Percentiles rank a stretch among this genome's conserved stretches.
These are phyloP conservation scores for Anadara kagoshimensis DNA, from an alignment of 1,140 invertebrate species.

Conservation along the genomic window DNA sequence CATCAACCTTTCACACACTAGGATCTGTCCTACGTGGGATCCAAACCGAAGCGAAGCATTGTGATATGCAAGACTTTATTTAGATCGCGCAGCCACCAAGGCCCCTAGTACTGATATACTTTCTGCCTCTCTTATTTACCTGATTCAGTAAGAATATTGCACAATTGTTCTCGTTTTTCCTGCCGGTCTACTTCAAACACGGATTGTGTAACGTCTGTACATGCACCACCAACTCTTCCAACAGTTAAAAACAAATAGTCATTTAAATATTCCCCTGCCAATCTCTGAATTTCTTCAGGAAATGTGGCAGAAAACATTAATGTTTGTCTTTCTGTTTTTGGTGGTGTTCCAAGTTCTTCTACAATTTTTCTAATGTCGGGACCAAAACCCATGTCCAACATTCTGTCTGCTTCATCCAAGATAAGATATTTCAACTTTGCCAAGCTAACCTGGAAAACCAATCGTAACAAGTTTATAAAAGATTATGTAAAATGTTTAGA, in stretches of 20 bases:
- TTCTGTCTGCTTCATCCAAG: slow-evolving; percentile 97
- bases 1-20: too few relatives aligned
- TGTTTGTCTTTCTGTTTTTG: slow-evolving; percentile 82
- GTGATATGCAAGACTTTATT: too few relatives aligned
- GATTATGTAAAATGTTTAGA: too few relatives aligned
- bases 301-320: slow-evolving; percentile 97
- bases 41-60: too few relatives aligned
- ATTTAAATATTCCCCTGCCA: slow-evolving; percentile 84
- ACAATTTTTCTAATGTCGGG: slow-evolving; percentile 85
- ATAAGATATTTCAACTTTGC: slow-evolving; percentile 86
- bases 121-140: slow-evolving; percentile 74
- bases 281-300: slow-evolving; percentile 85
- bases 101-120: too few relatives aligned
- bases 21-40: too few relatives aligned
- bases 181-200: slow-evolving; percentile 82
- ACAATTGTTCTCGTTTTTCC: slow-evolving; percentile 84
- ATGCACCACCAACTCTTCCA: slow-evolving; percentile 92
- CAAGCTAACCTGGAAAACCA: slow-evolving; percentile 75
- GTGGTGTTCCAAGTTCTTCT: slow-evolving; percentile 83
- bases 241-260: slow-evolving; percentile 88
- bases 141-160: slow-evolving; percentile 81
- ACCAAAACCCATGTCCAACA: slow-evolving; percentile 92
- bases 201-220: slow-evolving; percentile 89
- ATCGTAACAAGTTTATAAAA: background rate
- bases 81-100: too few relatives aligned